Conservation (phyloP, 1,140 invertebrate genomes). For the Teleogryllus occipitalis region DNA sequence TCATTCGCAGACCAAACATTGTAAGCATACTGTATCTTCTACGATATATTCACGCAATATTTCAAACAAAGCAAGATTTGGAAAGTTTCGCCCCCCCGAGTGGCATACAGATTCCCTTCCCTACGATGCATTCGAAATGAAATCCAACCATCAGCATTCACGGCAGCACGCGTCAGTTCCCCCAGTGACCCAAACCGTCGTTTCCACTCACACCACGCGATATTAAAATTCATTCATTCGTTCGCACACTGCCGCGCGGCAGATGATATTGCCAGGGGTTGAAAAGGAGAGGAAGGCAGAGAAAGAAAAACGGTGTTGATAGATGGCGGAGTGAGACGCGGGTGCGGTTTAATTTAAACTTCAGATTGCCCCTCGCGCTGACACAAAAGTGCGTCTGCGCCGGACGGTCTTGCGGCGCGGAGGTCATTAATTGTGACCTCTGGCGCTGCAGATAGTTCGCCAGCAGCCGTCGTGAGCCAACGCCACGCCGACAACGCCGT, state of each 20-base stretch:
- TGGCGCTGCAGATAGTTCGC: too few relatives aligned
- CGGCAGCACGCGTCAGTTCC: neutral
- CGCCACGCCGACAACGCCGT: too few relatives aligned
- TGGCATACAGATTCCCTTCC: neutral
- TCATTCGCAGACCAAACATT: too few relatives aligned
- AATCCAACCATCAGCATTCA: neutral
- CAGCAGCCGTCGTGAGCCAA: too few relatives aligned
- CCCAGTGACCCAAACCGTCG: neutral
- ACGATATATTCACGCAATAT: too few relatives aligned
- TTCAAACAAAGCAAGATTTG: too few relatives aligned
- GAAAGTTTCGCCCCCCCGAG: too few relatives aligned
- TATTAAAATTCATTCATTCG: conserved; percentile 2
- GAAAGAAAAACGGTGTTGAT: neutral
- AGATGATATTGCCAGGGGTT: neutral
- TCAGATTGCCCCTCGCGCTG: neutral
- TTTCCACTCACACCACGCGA: neutral
- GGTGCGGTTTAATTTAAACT: neutral
- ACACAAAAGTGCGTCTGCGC: neutral
- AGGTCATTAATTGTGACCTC: neutral
- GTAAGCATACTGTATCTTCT: too few relatives aligned
- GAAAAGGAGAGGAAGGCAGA: neutral
- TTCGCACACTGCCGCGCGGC: neutral
- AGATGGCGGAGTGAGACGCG: neutral
- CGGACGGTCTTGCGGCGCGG: neutral
- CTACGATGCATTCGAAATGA: neutral